phyloP scores from a whole-genome alignment of 2,113 vertebrate genomes.

The Nesoenas mayeri region DNA sequence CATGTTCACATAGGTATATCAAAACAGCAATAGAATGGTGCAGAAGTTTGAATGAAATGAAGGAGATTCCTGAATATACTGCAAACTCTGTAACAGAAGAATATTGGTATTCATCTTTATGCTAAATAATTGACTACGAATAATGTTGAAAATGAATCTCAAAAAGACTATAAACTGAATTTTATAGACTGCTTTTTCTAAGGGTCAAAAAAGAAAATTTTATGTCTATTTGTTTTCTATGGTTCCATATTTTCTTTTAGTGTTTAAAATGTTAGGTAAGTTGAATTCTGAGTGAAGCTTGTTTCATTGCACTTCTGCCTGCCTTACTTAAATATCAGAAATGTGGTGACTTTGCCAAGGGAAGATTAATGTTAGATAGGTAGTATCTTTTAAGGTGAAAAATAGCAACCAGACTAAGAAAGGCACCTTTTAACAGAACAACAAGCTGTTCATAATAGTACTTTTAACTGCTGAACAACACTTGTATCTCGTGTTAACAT shows the following conservation, averaged over 20 bases:
- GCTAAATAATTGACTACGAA: not conserved
- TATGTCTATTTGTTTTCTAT: not conserved
- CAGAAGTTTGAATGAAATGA: constrained; percentile 53
- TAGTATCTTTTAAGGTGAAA: not conserved
- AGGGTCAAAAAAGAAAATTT: not conserved
- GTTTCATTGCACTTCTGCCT: not conserved
- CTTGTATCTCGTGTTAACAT: not conserved
- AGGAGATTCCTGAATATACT: not conserved
- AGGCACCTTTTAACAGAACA: not conserved
- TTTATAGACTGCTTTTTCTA: not conserved
- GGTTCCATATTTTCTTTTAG: not conserved
- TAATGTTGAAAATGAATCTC: not conserved
- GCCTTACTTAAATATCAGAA: not conserved
- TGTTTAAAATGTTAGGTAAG: not conserved
- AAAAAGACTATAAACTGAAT: not conserved
- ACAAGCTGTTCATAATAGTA: not conserved
- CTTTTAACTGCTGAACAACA: not conserved
- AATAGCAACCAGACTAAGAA: not conserved
- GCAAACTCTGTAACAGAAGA: constrained; percentile 23
- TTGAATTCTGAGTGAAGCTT: not conserved
- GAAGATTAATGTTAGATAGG: not conserved
- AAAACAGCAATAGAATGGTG: constrained; percentile 73
- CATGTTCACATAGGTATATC: constrained; percentile 69
- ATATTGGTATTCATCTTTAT: constrained; percentile 71
- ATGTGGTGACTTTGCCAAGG: not conserved